Conservation (phyloP, 2,113 vertebrate genomes). For the Amazona guildingii region DNA sequence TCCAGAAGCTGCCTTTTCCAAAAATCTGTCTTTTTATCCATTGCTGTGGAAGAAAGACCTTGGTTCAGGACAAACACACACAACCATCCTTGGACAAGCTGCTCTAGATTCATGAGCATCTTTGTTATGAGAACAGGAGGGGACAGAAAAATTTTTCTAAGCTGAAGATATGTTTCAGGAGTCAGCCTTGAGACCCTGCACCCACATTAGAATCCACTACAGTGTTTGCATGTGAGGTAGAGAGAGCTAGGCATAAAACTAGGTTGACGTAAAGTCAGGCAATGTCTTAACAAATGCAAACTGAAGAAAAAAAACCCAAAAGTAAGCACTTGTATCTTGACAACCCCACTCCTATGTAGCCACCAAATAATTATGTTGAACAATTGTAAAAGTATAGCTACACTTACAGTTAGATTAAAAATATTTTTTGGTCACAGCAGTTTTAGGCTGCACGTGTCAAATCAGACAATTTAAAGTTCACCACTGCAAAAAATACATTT, state of each 20-base stretch:
- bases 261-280: neutral
- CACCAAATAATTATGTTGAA: neutral
- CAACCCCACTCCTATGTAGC: neutral
- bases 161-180: neutral
- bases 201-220: neutral
- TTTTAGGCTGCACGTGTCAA: neutral
- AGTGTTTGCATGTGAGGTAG: neutral
- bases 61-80: neutral
- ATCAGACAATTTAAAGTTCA: neutral
- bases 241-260: neutral
- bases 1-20: conserved; percentile 89
- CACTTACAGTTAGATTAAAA: neutral
- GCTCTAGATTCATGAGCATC: neutral
- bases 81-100: neutral
- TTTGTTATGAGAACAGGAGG: neutral
- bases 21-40: conserved; percentile 85
- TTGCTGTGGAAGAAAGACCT: conserved; percentile 76
- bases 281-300: neutral
- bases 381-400: neutral
- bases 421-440: neutral
- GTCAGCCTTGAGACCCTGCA: neutral
- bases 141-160: neutral
- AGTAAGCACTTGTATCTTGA: neutral
- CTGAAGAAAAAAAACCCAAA: neutral
- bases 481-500: neutral